Conservation (phyloP, 2,113 vertebrate genomes). For the Callorhinus ursinus region DNA sequence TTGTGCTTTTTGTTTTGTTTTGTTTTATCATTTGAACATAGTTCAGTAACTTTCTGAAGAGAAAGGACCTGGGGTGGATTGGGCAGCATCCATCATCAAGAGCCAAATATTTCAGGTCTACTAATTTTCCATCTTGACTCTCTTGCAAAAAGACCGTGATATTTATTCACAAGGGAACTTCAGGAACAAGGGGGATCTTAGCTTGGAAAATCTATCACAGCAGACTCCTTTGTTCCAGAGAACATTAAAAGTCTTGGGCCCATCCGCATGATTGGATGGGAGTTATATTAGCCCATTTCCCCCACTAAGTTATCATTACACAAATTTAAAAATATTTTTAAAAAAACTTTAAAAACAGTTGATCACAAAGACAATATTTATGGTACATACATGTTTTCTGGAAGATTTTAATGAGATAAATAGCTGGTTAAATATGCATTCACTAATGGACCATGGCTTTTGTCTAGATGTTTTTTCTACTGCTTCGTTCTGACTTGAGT, state of each 20-base stretch:
- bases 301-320: not conserved
- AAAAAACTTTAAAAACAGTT: not conserved
- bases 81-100: not conserved
- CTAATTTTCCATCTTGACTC: not conserved
- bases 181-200: not conserved
- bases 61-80: not conserved
- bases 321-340: not conserved
- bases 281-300: not conserved
- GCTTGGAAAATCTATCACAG: not conserved
- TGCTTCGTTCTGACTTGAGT: not conserved
- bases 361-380: not conserved
- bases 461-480: not conserved
- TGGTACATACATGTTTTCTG: not conserved
- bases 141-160: not conserved
- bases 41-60: slow-evolving; percentile 55
- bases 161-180: not conserved
- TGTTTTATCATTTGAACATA: not conserved
- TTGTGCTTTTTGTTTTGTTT: not conserved
- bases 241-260: not conserved
- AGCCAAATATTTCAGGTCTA: slow-evolving; percentile 11
- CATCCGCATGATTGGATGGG: not conserved
- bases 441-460: not conserved
- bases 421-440: not conserved
- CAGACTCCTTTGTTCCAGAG: not conserved
- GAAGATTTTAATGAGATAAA: not conserved